Evolutionary conservation across 1,140 invertebrate genomes (phyloP), one percentile per base, ranked within the genome.

Genomic region (Ips typographus): DNA sequence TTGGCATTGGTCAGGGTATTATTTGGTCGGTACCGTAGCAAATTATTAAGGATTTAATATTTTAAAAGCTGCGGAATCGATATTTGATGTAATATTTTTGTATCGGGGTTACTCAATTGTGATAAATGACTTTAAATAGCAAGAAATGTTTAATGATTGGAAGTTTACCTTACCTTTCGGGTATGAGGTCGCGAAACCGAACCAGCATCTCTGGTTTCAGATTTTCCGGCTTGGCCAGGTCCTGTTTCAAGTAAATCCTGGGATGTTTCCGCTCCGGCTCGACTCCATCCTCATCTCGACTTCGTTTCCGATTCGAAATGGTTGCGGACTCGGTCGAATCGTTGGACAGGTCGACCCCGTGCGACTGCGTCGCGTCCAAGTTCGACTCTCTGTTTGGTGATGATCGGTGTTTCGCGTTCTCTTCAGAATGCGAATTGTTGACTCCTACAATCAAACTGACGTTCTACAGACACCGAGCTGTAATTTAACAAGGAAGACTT

Each of bases 191-290:
- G 77, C 81, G 66, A 81, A 82, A 75, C 75, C 70, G 82, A 79
- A 77, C 83, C 81, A 76, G 81, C 81, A 77, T 83, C 78, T 82
- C 84, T 74, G 78, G 84, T 68, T 80, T 79, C 39, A 81, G 70
- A 72, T 81, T 81, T 67, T 81, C 84, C 65, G 84, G 83, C 66
- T 85, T 85, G 53, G 82, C 82, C 77, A 86, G 83, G 74, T 85
- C 85, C 42, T 84, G 84, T 67, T 82, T 82, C 74, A 85, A 81
- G 51, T 83, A 82, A 68, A 81, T 82, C 62, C 84, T n/a, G 4
- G 70, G 72, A 40, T 70, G 72, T 68, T 71, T 71, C 71, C 68
- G 67, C 53, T 74, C 72, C 22, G 52, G 65, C 7, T 65, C 56
- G 36, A 68, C 43, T 74, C 75, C 47, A 42, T 75, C 49, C 22